Evolutionary conservation across 1,140 invertebrate genomes (phyloP).

Genomic region (Paramacrobiotus metropolitanus): DNA sequence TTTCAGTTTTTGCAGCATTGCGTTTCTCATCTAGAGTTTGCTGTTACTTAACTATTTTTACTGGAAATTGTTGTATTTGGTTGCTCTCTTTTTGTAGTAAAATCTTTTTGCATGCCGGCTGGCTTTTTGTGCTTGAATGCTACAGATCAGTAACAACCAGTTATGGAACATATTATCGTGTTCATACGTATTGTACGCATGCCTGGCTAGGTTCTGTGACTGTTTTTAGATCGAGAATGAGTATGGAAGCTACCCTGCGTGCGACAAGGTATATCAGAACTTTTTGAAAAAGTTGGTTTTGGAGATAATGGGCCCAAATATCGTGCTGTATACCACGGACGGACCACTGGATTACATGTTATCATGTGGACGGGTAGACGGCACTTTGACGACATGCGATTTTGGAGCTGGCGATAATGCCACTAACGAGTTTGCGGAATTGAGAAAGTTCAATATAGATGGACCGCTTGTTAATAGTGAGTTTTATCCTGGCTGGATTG

Average conservation of each 20-base stretch:
- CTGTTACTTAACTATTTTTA: too few species aligned
- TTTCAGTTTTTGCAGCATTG: too few species aligned
- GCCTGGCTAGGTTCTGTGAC: too few species aligned
- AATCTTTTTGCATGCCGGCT: too few species aligned
- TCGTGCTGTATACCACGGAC: slow-evolving; percentile 13
- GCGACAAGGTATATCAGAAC: slow-evolving; percentile 12
- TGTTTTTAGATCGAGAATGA: slow-evolving; percentile 16
- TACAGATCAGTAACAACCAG: too few species aligned
- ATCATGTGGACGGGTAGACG: not conserved
- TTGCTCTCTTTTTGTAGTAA: too few species aligned
- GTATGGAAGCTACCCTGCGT: slow-evolving; percentile 13
- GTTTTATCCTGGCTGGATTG: slow-evolving; percentile 21
- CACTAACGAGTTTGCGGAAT: slow-evolving; percentile 12
- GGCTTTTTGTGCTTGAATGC: too few species aligned
- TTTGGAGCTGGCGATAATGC: slow-evolving; percentile 8
- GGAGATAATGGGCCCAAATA: slow-evolving; percentile 8
- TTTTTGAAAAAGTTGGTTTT: slow-evolving; percentile 8
- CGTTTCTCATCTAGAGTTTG: too few species aligned
- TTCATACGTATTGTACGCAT: too few species aligned
- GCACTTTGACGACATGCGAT: not conserved
- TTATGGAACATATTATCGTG: too few species aligned
- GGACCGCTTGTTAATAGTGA: slow-evolving; percentile 21
- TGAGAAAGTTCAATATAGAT: slow-evolving; percentile 14
- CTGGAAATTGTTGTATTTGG: too few species aligned
- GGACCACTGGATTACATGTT: slow-evolving; percentile 8